Conservation (phyloP, 2,888 invertebrate species). For the Drosophila gaucha region DNA sequence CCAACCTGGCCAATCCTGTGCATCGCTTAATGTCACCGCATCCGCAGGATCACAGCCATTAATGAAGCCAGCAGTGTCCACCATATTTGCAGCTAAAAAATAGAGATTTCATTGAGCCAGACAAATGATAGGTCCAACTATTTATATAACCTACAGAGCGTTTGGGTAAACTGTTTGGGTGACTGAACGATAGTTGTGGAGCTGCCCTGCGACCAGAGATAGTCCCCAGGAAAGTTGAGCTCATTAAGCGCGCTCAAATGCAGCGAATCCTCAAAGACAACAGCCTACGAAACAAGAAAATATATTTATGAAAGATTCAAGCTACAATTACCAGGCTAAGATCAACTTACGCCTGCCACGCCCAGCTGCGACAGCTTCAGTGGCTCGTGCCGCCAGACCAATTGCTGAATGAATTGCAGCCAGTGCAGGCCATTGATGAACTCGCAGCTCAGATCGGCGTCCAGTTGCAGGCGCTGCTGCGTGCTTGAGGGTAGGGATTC, state of each 20-base stretch:
- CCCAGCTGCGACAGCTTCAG: slow-evolving; percentile 83
- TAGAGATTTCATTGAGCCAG: background rate
- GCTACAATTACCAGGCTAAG: too few species aligned
- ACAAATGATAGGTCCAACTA: too few species aligned
- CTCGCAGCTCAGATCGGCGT: slow-evolving; percentile 76
- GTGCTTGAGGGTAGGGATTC: slow-evolving; percentile 46
- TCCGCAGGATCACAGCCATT: slow-evolving; percentile 85
- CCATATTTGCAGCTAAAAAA: slow-evolving; percentile 70
- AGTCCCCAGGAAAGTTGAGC: slow-evolving; percentile 86
- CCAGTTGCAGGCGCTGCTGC: slow-evolving; percentile 44
- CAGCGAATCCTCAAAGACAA: slow-evolving; percentile 82
- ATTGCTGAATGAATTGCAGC: slow-evolving; percentile 82
- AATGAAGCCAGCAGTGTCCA: slow-evolving; percentile 84
- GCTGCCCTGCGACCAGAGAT: slow-evolving; percentile 83
- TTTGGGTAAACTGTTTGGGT: slow-evolving; percentile 85
- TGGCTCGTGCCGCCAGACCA: slow-evolving; percentile 85
- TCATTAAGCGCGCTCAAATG: slow-evolving; percentile 84
- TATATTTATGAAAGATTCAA: background rate
- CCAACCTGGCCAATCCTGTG: slow-evolving; percentile 84
- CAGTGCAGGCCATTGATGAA: slow-evolving; percentile 86
- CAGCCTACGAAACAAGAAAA: slow-evolving; percentile 77
- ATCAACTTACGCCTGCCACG: slow-evolving; percentile 85
- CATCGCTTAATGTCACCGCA: slow-evolving; percentile 85
- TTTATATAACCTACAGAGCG: slow-evolving; percentile 73
- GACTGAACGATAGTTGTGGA: slow-evolving; percentile 83